Conservation (phyloP, 2,113 vertebrate species). For the Hippocampus zosterae region DNA sequence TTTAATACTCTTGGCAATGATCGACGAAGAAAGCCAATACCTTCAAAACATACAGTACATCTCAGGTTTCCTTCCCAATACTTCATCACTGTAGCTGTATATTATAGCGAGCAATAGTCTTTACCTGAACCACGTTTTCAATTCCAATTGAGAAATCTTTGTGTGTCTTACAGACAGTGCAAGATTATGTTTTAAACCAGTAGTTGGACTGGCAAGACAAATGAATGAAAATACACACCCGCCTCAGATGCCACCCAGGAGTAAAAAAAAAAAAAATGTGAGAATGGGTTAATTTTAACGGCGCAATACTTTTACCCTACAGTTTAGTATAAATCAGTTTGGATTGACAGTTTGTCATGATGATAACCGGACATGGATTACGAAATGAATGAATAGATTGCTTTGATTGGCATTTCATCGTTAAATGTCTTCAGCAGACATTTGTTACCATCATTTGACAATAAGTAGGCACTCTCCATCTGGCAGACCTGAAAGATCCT, state of each 20-base stretch:
- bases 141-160: not conserved
- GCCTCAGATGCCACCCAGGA: not conserved
- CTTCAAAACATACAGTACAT: not conserved
- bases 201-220: not conserved
- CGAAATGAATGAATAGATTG: not conserved
- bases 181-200: not conserved
- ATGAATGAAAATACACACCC: not conserved
- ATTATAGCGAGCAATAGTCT: too few relatives aligned
- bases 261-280: too few relatives aligned
- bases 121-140: not conserved
- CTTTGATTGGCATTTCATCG: conserved; percentile 29
- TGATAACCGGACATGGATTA: not conserved
- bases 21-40: not conserved
- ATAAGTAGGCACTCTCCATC: conserved; percentile 26
- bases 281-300: not conserved
- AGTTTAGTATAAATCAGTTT: not conserved
- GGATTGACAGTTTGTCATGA: conserved; percentile 5
- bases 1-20: too few relatives aligned
- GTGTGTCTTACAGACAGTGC: not conserved
- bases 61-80: not conserved
- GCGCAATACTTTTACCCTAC: not conserved
- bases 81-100: too few relatives aligned
- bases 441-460: conserved; percentile 49
- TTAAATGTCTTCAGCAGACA: conserved; percentile 1
- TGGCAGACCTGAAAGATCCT: conserved; percentile 40